Evolutionary conservation across 2,113 vertebrate species (phyloP).

Genomic region (Megaceryle maxima): DNA sequence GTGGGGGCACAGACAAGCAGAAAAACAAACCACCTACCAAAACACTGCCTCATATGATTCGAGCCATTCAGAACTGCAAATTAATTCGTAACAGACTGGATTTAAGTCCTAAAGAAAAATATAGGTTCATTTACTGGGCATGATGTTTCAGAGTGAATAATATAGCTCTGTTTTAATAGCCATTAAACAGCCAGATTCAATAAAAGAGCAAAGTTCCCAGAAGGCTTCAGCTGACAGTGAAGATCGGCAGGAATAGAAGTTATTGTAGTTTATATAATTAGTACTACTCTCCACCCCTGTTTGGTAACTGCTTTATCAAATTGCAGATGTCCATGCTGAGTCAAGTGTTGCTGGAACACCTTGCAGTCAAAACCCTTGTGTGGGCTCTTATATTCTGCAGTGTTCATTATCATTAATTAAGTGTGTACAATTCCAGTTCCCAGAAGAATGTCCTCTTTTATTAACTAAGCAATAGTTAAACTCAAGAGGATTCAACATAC

Average conservation of each 20-base stretch:
- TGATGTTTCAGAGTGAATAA: not conserved
- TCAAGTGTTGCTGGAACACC: slow-evolving; percentile 21
- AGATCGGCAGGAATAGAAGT: not conserved
- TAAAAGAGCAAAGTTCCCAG: not conserved
- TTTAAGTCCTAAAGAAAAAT: not conserved
- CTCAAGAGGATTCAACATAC: not conserved
- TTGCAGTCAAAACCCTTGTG: not conserved
- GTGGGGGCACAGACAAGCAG: not conserved
- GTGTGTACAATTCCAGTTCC: not conserved
- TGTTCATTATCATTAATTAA: slow-evolving; percentile 40
- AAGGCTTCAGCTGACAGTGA: not conserved
- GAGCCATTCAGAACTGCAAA: not conserved
- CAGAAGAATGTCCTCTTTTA: not conserved
- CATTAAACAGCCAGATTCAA: not conserved
- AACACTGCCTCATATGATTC: not conserved
- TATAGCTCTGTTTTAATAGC: not conserved
- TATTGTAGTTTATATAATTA: not conserved
- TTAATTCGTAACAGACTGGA: not conserved
- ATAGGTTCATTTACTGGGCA: not conserved
- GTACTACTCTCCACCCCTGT: not conserved
- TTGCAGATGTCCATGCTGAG: not conserved
- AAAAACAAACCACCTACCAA: not conserved
- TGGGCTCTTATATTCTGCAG: not conserved
- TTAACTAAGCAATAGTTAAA: slow-evolving; percentile 19
- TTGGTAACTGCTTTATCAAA: slow-evolving; percentile 30